Evolutionary conservation across 2,113 vertebrate genomes (phyloP).

Genomic region (Aspiorhynchus laticeps): DNA sequence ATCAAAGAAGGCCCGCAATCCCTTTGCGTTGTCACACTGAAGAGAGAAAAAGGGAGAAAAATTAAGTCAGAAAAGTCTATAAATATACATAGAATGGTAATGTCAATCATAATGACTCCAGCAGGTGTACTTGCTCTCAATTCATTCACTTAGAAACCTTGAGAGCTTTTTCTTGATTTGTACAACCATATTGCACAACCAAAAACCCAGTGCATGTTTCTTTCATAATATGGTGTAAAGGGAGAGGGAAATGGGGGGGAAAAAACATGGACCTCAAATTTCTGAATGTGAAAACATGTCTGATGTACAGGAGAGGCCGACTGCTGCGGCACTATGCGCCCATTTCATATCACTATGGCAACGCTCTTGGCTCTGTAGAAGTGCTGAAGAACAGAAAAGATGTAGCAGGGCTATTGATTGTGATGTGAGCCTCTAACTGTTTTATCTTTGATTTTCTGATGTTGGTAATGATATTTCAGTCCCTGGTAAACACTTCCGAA

Average conservation of each 20-base stretch:
- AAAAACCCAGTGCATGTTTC: not conserved
- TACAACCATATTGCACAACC: not conserved
- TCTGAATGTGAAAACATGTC: constrained; percentile 40
- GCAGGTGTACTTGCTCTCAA: not conserved
- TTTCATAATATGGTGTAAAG: constrained; percentile 9
- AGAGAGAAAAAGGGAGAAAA: not conserved
- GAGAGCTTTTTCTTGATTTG: constrained; percentile 5
- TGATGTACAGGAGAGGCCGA: constrained; percentile 40
- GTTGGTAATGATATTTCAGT: constrained; percentile 69
- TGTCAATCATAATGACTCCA: constrained; percentile 4
- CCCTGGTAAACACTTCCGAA: constrained; percentile 64
- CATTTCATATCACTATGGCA: constrained; percentile 76
- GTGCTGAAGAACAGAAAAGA: constrained; percentile 50
- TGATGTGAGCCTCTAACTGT: constrained; percentile 65
- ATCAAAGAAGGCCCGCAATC: constrained; percentile 97
- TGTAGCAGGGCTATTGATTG: constrained; percentile 69
- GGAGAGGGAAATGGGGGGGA: constrained; percentile 6
- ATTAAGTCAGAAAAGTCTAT: constrained; percentile 22
- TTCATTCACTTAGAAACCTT: not conserved
- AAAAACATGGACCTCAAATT: constrained; percentile 3
- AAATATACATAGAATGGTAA: not conserved
- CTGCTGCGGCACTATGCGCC: constrained; percentile 65
- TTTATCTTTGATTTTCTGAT: constrained; percentile 65
- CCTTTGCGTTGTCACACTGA: constrained; percentile 98
- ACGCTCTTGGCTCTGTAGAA: constrained; percentile 63